Evolutionary conservation across 1,140 invertebrate genomes (phyloP).

Genomic region (Magallana gigas): DNA sequence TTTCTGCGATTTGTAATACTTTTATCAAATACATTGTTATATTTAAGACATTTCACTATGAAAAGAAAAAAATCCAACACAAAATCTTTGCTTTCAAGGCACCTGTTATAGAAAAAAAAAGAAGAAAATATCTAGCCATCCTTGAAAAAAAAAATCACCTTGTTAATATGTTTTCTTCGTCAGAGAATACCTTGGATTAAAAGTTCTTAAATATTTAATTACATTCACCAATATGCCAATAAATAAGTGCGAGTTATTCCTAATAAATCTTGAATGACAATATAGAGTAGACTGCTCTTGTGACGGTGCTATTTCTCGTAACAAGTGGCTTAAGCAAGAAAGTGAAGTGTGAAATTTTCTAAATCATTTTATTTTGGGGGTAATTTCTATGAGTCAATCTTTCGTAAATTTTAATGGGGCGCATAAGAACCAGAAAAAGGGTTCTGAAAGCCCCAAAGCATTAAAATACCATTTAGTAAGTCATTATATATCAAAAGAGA

Average conservation of each 20-base stretch:
- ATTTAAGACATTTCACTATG: too few species aligned
- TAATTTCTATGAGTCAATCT: not conserved
- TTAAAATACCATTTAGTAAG: slow-evolving; percentile 19
- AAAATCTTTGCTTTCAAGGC: too few species aligned
- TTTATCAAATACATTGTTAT: too few species aligned
- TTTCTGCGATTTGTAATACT: too few species aligned
- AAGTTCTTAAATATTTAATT: slow-evolving; percentile 26
- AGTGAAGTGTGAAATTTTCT: slow-evolving; percentile 22
- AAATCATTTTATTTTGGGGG: not conserved
- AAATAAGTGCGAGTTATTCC: slow-evolving; percentile 14
- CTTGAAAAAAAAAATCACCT: not conserved
- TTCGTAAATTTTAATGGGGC: slow-evolving; percentile 11
- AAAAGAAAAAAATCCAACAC: too few species aligned
- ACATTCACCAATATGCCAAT: not conserved
- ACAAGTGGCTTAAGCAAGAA: slow-evolving; percentile 5
- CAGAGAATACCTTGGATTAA: slow-evolving; percentile 3
- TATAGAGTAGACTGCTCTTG: not conserved
- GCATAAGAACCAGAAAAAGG: not conserved
- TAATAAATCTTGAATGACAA: slow-evolving; percentile 25
- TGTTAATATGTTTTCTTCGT: not conserved
- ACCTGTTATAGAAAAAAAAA: too few species aligned
- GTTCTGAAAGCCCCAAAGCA: not conserved
- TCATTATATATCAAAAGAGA: slow-evolving; percentile 26
- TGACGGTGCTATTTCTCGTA: not conserved
- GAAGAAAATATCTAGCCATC: too few species aligned